phyloP scores from a whole-genome alignment of 2,888 invertebrate species.

The Teleiodes luculella region DNA sequence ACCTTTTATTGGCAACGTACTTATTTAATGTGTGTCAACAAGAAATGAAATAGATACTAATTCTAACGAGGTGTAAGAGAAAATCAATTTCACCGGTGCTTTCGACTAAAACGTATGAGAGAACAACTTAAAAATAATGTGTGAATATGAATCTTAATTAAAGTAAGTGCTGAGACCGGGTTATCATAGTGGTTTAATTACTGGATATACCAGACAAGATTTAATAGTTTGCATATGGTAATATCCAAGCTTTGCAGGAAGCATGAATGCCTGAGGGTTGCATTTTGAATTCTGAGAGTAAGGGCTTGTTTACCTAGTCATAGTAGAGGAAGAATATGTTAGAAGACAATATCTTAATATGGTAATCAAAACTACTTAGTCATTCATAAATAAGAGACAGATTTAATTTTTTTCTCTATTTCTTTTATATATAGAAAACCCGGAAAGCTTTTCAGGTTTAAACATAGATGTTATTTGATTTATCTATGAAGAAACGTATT shows the following conservation, averaged over 20 bases:
- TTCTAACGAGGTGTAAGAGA: neutral
- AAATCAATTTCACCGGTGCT: constrained; percentile 1
- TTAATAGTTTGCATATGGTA: constrained; percentile 8
- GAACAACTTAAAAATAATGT: neutral
- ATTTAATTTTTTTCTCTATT: too few species aligned
- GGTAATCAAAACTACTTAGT: too few species aligned
- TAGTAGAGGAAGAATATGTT: neutral
- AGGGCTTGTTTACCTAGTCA: neutral
- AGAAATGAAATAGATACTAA: neutral
- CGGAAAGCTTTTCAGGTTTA: too few species aligned
- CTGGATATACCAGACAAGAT: neutral
- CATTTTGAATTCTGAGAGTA: neutral
- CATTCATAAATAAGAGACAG: too few species aligned
- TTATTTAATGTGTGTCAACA: too few species aligned
- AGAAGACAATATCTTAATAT: neutral
- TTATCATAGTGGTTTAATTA: constrained; percentile 5
- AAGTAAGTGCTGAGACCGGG: neutral
- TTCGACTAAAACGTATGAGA: neutral
- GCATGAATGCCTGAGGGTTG: neutral
- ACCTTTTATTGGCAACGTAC: too few species aligned
- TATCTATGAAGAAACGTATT: too few species aligned
- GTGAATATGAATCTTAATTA: neutral
- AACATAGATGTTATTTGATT: too few species aligned
- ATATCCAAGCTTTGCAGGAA: neutral
- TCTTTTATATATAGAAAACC: too few species aligned